Base-by-base conservation (phyloP, 2,888 invertebrate species). In the Geophilus truncorum region DNA sequence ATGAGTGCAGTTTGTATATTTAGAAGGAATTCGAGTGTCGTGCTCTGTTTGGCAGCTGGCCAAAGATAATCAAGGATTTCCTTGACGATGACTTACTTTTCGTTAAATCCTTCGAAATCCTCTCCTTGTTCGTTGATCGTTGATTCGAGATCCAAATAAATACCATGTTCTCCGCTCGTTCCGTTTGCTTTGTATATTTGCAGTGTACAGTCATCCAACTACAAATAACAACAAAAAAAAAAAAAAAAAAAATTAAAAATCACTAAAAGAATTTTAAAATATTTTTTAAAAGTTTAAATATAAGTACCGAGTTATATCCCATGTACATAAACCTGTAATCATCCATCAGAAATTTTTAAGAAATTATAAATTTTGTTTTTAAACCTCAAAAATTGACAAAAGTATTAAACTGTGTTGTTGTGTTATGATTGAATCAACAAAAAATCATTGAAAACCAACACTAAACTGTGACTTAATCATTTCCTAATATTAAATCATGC, bases 181-280 rank as follows among this genome's bases (percentile, higher is more conserved):
- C 86, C 85, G 83, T 87, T 88, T 89, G 97, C 96, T 89, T 93
- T 95, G 89, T 97, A 98, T 83, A 99, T 91, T 89, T 99, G 98
- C 83, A 99, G 91, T 32, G 97, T 95, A 82, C 96, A 95, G 89
- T 98, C 98, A 87, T 98, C 98, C 89, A 98, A 90, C 98, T 98
- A 91, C n/a, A 34, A 92, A 92, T 86, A 87, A 87, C 84, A 83
- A 84, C 84, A 83, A 83, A 79, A 81, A 21, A 77, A 77, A 77
- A 4, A 40, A 40, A 40, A 12, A 9, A 40, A 12, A 12, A 40
- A 40, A 40, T 40, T 12, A 40, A 40, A 18, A 70, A 70, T 9
- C 2, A 25, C 6, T 21, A 23, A 76, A 76, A 76, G 9, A 76
- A 18, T 76, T 25, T 28, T 77, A 32, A 32, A 45, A 45, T 45